Base-by-base conservation (phyloP, 53 echinoderm and acorn worm genomes). In the Crossaster papposus region DNA sequence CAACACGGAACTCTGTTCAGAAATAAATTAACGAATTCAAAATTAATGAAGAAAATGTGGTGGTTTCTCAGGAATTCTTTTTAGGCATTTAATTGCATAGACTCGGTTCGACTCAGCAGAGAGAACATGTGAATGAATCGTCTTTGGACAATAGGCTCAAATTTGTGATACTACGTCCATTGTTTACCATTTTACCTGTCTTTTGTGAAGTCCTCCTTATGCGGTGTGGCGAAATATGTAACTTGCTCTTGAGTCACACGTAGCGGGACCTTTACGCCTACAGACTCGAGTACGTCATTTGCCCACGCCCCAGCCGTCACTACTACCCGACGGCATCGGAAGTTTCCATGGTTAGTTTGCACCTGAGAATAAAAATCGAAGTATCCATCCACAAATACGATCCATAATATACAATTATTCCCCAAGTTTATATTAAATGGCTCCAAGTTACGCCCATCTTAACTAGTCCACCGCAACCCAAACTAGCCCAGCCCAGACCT, bases 191-290 rank as follows among this genome's bases (percentile, higher is more conserved):
- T 86, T 64, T 64, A 96, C 96, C 93, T 91, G 38, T 88, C 89
- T 36, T 95, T 93, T 14, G 92, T 88, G 90, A 95, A 96, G 37
- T 96, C 95, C 31, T 92, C 91, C 79, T 92, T 89, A 54, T 96
- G 82, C 26, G 96, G 95, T 70, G 96, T 96, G 78, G 83, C 95
- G 54, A 92, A 92, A 75, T 96, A 96, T 10, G 96, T 94, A 38
- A 96, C 95, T 81, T 96, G 96, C 81, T 96, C 96, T 58, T 96
- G 92, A 0, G 96, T 97, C 14, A 95, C 95, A 32, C 85, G 92
- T 4, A 97, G 86, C 32, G 97, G 97, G 38, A 97, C 83, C 2
- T 97, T 86, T 2, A 97, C 92, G 11, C 97, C 97, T 22, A 95
- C 91, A 13, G 95, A 95, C 24, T 74, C 58, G 71, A 94, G 63